Evolutionary conservation across 2,113 vertebrate species (phyloP).

Genomic region (Ploceus nigricollis): DNA sequence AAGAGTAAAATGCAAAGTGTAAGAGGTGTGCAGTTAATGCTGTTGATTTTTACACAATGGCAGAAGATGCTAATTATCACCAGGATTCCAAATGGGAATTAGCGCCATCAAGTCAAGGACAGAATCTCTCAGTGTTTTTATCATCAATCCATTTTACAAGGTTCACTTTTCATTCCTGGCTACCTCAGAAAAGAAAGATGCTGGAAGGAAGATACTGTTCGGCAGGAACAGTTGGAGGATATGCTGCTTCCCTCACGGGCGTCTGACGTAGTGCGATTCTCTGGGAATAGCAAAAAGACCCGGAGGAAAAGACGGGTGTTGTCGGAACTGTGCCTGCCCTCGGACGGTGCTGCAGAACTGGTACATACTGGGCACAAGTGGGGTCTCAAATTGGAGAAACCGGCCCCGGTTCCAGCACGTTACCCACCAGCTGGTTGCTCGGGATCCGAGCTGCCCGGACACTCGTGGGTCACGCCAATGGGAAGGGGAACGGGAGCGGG

Average conservation of each 20-base stretch:
- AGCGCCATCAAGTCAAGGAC: accelerated
- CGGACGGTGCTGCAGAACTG: neutral
- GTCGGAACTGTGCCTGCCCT: neutral
- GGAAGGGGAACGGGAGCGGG: accelerated
- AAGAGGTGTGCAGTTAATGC: neutral
- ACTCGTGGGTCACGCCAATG: accelerated
- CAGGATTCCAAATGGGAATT: neutral
- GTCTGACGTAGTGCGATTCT: accelerated
- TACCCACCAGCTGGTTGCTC: too few species aligned
- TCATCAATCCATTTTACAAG: neutral
- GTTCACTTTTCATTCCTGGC: accelerated
- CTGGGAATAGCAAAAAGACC: accelerated
- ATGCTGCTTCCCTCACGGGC: accelerated
- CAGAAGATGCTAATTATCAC: neutral
- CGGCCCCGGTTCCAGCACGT: accelerated
- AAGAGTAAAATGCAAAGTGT: neutral
- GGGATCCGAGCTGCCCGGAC: accelerated
- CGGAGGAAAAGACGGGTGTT: accelerated
- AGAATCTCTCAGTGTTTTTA: neutral
- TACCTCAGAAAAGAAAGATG: neutral
- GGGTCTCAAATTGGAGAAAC: too few species aligned
- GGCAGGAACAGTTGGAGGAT: accelerated
- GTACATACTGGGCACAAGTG: accelerated
- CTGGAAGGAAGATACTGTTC: accelerated
- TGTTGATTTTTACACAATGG: neutral